phyloP scores from a whole-genome alignment of 2,113 vertebrate genomes.

The Rhynchomys soricoides region DNA sequence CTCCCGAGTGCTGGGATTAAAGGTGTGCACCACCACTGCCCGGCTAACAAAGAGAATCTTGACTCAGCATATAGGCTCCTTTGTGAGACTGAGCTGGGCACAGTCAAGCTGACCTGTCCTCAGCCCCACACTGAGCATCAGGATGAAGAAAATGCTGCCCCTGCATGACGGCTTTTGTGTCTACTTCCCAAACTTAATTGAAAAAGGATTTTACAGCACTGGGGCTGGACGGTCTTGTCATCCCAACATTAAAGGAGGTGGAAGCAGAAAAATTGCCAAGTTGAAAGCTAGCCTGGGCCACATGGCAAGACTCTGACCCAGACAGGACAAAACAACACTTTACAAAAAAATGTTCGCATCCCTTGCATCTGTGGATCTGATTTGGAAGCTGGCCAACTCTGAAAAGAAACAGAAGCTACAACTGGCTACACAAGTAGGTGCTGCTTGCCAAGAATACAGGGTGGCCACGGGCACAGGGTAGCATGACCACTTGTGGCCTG shows the following conservation, averaged over 20 bases:
- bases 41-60: neutral
- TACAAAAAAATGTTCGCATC: neutral
- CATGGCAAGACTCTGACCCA: neutral
- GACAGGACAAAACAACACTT: neutral
- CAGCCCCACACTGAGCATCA: accelerated
- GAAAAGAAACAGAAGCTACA: neutral
- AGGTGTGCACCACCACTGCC: no score
- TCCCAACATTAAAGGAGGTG: neutral
- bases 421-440: no score
- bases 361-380: neutral
- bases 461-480: neutral
- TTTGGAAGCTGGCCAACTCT: neutral
- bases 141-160: neutral
- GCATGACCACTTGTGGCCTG: accelerated
- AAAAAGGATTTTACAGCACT: neutral
- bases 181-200: neutral
- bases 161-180: neutral
- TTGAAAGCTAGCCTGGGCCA: neutral
- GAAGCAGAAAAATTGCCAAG: neutral
- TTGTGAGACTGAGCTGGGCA: neutral
- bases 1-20: no score
- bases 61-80: neutral
- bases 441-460: neutral
- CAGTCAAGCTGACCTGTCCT: neutral
- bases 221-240: neutral